A percentile compares a stretch with the other conserved stretches of the same genome.
These are phyloP conservation scores for Phrynosoma platyrhinos DNA, from an alignment of 2,113 vertebrate genomes.

Conservation along the genomic window DNA sequence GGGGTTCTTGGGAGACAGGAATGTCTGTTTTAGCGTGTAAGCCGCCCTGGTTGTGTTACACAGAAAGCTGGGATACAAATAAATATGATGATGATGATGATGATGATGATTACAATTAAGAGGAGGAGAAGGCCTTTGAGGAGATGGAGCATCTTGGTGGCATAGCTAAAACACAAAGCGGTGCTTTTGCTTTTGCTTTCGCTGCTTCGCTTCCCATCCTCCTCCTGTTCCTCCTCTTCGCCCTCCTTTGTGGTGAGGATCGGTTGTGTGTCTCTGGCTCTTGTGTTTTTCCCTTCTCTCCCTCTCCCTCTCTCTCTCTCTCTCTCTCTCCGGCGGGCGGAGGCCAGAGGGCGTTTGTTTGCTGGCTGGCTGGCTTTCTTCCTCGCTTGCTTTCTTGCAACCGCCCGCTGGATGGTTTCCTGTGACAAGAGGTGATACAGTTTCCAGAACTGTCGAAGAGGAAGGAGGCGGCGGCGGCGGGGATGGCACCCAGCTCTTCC, in stretches of 20 bases:
- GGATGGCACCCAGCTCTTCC: slow-evolving; percentile 4
- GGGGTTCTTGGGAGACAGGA: too few relatives aligned
- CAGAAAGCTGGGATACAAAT: too few relatives aligned
- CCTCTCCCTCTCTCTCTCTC: too few relatives aligned
- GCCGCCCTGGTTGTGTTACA: too few relatives aligned
- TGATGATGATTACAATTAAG: too few relatives aligned
- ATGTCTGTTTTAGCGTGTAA: too few relatives aligned
- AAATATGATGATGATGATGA: too few relatives aligned
- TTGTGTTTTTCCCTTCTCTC: too few relatives aligned
- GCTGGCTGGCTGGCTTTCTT: slow-evolving; percentile 62
- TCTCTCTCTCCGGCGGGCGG: slow-evolving; percentile 43
- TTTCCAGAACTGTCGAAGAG: slow-evolving; percentile 81
- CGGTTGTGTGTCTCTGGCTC: not conserved
- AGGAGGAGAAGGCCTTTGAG: not conserved
- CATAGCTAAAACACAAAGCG: slow-evolving; percentile 71
- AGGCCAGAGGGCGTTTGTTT: slow-evolving; percentile 73
- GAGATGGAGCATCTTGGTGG: slow-evolving; percentile 40
- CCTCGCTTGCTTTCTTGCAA: not conserved
- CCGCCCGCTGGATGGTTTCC: slow-evolving; percentile 79
- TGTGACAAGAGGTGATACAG: slow-evolving; percentile 81
- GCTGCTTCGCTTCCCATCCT: slow-evolving; percentile 28
- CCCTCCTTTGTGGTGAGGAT: too few relatives aligned
- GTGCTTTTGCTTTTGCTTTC: not conserved
- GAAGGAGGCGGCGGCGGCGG: not conserved
- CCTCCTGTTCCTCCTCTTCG: too few relatives aligned